A percentile compares a stretch with the other conserved stretches of the same genome.
phyloP scores from a whole-genome alignment of 2,797 vertebrate genomes.

The Stomatorhinus walkeri region DNA sequence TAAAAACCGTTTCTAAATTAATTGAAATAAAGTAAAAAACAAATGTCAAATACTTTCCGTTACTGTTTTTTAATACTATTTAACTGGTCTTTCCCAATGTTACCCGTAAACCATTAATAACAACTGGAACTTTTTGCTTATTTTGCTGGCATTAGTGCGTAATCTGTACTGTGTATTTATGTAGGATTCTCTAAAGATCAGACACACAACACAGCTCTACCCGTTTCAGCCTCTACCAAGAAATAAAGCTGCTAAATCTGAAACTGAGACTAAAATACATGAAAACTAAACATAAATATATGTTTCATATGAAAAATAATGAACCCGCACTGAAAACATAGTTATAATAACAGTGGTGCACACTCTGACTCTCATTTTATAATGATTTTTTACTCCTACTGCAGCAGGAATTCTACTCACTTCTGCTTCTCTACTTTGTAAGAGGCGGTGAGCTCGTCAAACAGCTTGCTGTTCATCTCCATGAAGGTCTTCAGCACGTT shows the following conservation, averaged over 20 bases:
- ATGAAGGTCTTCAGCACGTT: conserved; percentile 90
- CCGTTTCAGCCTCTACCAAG: not conserved
- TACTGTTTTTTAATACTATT: not conserved
- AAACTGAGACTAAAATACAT: not conserved
- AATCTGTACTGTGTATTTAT: not conserved
- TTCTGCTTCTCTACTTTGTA: conserved; percentile 87
- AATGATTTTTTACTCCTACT: not conserved
- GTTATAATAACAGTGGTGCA: not conserved
- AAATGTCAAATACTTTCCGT: not conserved
- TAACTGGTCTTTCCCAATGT: not conserved
- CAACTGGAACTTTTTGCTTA: not conserved
- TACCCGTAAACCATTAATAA: not conserved
- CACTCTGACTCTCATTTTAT: not conserved
- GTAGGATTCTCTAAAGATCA: not conserved
- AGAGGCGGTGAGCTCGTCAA: conserved; percentile 84
- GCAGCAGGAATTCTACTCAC: not conserved
- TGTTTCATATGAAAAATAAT: not conserved
- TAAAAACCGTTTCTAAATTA: not conserved
- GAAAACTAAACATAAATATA: not conserved
- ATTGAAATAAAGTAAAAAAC: not conserved
- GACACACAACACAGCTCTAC: not conserved
- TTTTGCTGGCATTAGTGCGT: not conserved
- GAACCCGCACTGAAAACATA: not conserved
- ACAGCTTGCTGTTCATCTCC: conserved; percentile 90
- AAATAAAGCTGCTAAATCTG: not conserved